These are phyloP conservation scores for Crematogaster levior DNA, from an alignment of 2,888 invertebrate species.

Conservation along the genomic window DNA sequence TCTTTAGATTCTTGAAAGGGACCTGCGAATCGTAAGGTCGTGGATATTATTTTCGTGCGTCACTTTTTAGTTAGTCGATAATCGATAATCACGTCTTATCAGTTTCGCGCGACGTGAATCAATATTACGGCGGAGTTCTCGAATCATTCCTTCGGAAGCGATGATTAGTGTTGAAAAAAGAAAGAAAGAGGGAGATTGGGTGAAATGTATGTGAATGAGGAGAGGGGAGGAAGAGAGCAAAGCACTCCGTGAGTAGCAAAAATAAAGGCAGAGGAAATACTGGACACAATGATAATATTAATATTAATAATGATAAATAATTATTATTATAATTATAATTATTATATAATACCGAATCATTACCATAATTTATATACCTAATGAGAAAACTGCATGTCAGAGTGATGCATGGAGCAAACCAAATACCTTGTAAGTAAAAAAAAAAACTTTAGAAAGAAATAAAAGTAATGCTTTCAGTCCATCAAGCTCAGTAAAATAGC, in stretches of 20 bases:
- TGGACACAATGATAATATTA: constrained; percentile 81
- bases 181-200: constrained; percentile 28
- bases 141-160: constrained; percentile 48
- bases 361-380: constrained; percentile 86
- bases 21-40: background rate
- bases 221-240: constrained; percentile 61
- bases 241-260: constrained; percentile 71
- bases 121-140: constrained; percentile 32
- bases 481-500: constrained; percentile 57
- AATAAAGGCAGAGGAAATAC: constrained; percentile 37
- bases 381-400: constrained; percentile 77
- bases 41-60: constrained; percentile 22
- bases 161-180: constrained; percentile 28
- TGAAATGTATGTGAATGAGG: constrained; percentile 59
- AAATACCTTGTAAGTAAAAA: constrained; percentile 84
- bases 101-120: constrained; percentile 9
- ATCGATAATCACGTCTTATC: constrained; percentile 11
- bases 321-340: constrained; percentile 79
- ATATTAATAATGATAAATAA: constrained; percentile 80
- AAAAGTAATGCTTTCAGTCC: constrained; percentile 75
- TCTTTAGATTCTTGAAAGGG: background rate
- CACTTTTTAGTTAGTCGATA: constrained; percentile 1
- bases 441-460: constrained; percentile 76
- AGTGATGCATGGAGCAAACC: constrained; percentile 81
- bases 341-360: constrained; percentile 83